phyloP scores from a whole-genome alignment of 2,113 vertebrate genomes.

The Xiphophorus couchianus region DNA sequence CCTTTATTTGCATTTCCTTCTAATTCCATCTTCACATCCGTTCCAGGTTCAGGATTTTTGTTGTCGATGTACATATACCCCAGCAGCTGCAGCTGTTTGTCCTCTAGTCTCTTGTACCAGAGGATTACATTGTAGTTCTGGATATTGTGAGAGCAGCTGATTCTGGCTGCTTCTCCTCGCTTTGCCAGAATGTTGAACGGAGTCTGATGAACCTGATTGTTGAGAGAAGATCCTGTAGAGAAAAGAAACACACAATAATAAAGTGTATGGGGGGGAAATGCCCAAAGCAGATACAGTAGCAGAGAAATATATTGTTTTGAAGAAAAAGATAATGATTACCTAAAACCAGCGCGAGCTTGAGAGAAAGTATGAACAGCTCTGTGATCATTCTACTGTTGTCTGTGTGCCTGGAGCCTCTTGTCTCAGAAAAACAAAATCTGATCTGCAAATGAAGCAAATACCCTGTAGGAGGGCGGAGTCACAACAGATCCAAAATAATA shows the following conservation, averaged over 20 bases:
- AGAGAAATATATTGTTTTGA: too few species aligned
- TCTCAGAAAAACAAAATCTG: neutral
- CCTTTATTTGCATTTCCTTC: slow-evolving; percentile 11
- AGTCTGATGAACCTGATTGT: slow-evolving; percentile 21
- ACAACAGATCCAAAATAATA: neutral
- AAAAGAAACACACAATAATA: neutral
- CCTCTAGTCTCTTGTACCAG: slow-evolving; percentile 50
- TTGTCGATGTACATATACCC: slow-evolving; percentile 6
- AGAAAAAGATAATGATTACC: neutral
- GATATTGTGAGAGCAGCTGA: slow-evolving; percentile 47
- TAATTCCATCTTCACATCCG: slow-evolving; percentile 6
- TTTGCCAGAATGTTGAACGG: slow-evolving; percentile 1
- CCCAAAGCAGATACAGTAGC: neutral
- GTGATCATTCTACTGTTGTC: neutral
- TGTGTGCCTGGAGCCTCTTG: neutral
- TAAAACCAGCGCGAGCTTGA: neutral
- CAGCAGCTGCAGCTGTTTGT: slow-evolving; percentile 20
- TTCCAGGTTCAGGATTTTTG: neutral
- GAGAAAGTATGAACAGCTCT: neutral
- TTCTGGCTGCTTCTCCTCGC: neutral
- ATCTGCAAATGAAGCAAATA: neutral
- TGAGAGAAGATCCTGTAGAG: slow-evolving; percentile 25
- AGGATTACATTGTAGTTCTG: neutral
- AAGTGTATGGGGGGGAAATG: neutral
- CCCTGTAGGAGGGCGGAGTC: neutral